Base-by-base conservation (phyloP, 1,140 invertebrate species). In the Cyphomyrmex costatus region DNA sequence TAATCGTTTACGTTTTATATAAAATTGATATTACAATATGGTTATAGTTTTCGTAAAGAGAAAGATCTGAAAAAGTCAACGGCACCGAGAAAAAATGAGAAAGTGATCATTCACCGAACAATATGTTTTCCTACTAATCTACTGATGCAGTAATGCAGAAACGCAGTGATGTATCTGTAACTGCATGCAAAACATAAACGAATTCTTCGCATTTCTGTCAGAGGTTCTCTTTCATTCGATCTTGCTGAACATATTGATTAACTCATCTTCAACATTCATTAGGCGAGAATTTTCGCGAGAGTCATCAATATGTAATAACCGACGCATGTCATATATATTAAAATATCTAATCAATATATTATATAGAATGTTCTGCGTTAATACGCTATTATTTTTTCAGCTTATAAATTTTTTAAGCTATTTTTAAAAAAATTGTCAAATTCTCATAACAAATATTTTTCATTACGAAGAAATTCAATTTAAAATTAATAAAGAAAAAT, bases 211-310 rank as follows among this genome's bases (percentile, higher is more conserved):
- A 49, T 73, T 49, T 24, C 27, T 49, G 1, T 19, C 2, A 16
- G 27, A 27, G 30, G n/a, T 73, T n/a, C 36, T 24, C n/a, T 73
- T 73, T 73, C 24, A 53, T 51, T 73, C 70, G 8, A 53, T 73
- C 24, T 53, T 51, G 16, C 19, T 49, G 27, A 53, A 73, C 49
- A 10, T 16, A 46, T 71, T 49, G 68, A 46, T 53, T 27, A 27
- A 73, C 53, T 53, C 27, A 73, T 73, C 27, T 42, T 12, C 33
- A 51, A 73, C 49, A 73, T 73, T 24, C n/a, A 27, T n/a, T 73
- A 27, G 21, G 16, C 10, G 24, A 36, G 10, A 66, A 33, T 42
- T 66, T 66, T 51, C 46, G 46, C 14, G 19, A 30, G 27, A 30
- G 12, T 66, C 63, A 66, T 42, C n/a, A n/a, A n/a, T n/a, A n/a